Base-by-base conservation (phyloP, 2,888 invertebrate species). In the Agrotis clavis region DNA sequence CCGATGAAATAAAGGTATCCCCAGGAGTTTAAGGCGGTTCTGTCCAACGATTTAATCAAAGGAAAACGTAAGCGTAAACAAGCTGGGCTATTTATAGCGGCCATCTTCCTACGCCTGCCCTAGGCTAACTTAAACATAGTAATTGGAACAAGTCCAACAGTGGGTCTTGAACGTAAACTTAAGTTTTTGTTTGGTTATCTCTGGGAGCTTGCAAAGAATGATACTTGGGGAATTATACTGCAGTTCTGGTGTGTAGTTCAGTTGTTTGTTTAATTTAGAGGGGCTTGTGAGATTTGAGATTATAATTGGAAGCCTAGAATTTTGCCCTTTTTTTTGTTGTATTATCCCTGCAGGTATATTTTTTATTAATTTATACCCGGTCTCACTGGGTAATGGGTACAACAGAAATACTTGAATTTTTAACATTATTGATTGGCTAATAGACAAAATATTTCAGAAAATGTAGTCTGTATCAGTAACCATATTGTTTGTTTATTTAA, bases 141-240 rank as follows among this genome's bases (percentile, higher is more conserved):
- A 81, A 83, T 84, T 82, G 82, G 84, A 84, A 66, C 18, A 18
- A 50, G 67, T 65, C 83, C 83, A 79, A 84, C 67, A 53, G 69
- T 57, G 21, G 51, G 56, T 57, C 67, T 71, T 68, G 66, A 60
- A 75, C 47, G 75, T 79, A 68, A 62, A 69, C 67, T 76, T 60
- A 61, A 61, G 69, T 62, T 79, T 82, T 79, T 78, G 70, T 82
- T 79, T 7, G 59, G 50, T 71, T 74, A 79, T 73, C 66, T 74
- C 41, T 16, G 57, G 41, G 41, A 53, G 51, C 47, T 60, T 47
- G 41, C 35, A 35, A 16, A 62, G 14, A 45, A 57, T 16, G 25
- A 19, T 62, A 7, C 56, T 51, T 47, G 25, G 14, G 56, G 30
- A 53, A 35, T 67, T 68, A 54, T 54, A 59, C 45, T 74, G 74